Evolutionary conservation across 2,113 vertebrate species (phyloP).

Genomic region (Nematolebias whitei): DNA sequence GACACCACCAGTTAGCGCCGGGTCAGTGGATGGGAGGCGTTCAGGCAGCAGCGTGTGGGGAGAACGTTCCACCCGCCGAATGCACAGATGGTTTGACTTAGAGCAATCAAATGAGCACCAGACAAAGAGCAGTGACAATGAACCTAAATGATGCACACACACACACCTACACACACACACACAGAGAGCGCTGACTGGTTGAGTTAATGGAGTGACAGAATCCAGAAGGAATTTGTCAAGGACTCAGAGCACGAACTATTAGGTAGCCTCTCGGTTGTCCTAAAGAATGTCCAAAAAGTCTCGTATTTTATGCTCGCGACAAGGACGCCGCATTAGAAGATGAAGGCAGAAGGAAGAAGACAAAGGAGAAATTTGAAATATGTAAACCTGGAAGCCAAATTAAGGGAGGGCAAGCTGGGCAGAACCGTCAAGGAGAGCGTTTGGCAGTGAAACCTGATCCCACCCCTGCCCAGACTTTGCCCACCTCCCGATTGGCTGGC

Average conservation of each 20-base stretch:
- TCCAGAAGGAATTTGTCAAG: constrained; percentile 75
- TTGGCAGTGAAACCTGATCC: constrained; percentile 69
- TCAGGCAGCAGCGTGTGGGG: constrained; percentile 41
- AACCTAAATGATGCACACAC: constrained; percentile 57
- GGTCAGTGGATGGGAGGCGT: constrained; percentile 66
- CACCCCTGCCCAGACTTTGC: constrained; percentile 34
- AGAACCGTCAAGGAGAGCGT: constrained; percentile 21
- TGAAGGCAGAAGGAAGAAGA: constrained; percentile 4
- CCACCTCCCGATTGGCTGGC: constrained; percentile 71
- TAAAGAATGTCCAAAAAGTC: constrained; percentile 38
- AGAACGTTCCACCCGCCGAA: constrained; percentile 65
- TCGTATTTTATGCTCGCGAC: constrained; percentile 14
- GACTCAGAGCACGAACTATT: constrained; percentile 60
- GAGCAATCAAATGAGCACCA: constrained; percentile 73
- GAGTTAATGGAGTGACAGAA: constrained; percentile 73
- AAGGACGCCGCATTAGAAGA: not conserved
- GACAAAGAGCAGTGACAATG: constrained; percentile 72
- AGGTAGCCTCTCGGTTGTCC: constrained; percentile 63
- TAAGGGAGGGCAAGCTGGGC: constrained; percentile 30
- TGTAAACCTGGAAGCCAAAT: constrained; percentile 4
- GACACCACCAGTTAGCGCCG: constrained; percentile 67
- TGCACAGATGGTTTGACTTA: constrained; percentile 77
- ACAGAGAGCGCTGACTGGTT: constrained; percentile 34
- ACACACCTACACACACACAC: constrained; percentile 33
- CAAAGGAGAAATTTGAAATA: not conserved